phyloP scores from a whole-genome alignment of 2,797 vertebrate genomes.

The Neopelma chrysocephalum region DNA sequence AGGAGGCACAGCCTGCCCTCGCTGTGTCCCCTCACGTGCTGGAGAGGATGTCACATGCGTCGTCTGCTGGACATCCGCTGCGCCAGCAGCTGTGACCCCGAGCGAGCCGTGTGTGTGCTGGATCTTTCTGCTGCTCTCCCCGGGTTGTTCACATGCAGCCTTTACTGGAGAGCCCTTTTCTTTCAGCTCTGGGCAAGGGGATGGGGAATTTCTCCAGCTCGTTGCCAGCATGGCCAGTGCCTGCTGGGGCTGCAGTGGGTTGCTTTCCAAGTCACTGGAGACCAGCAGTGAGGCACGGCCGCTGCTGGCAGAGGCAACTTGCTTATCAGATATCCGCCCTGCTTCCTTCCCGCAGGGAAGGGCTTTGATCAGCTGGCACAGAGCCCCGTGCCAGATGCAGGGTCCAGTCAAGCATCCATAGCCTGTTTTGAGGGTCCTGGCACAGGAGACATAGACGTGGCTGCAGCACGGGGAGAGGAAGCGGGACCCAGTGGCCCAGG shows the following conservation, averaged over 20 bases:
- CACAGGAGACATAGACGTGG: rapidly evolving
- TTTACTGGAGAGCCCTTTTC: not conserved
- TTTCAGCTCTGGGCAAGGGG: not conserved
- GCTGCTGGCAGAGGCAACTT: not conserved
- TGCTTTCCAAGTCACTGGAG: not conserved
- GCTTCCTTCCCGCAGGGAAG: not conserved
- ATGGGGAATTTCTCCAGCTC: not conserved
- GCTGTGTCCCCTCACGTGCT: not conserved
- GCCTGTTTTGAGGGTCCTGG: not conserved
- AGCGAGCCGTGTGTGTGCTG: rapidly evolving
- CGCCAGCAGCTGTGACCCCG: not conserved
- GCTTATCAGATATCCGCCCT: not conserved
- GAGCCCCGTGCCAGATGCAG: not conserved
- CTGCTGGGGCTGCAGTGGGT: not conserved
- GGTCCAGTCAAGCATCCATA: not conserved
- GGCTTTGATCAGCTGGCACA: not conserved
- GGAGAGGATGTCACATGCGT: not conserved
- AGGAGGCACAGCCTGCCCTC: not conserved
- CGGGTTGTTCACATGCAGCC: not conserved
- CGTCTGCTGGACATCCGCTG: conserved; percentile 13
- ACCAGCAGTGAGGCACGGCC: not conserved
- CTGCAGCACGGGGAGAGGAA: not conserved
- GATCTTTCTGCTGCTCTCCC: not conserved
- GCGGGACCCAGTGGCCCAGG: not conserved
- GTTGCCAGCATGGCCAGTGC: not conserved